Evolutionary conservation across 2,113 vertebrate species (phyloP), one percentile per base, ranked within the genome.

Genomic region (Gymnarchus niloticus): DNA sequence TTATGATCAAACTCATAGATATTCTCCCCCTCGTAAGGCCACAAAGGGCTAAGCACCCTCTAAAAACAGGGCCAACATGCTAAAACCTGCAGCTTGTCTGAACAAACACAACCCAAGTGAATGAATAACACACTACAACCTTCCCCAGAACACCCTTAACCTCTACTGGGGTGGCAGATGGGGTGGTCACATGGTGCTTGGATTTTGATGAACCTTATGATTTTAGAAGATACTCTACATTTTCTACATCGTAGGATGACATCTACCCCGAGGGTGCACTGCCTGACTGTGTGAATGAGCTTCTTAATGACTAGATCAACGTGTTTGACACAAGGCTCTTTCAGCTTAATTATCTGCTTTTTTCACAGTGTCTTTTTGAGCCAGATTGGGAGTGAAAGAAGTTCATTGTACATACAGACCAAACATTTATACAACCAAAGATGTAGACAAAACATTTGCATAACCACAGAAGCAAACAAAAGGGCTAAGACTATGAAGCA

Each of bases 331-430:
- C 98, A 99, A 1, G 98, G 98, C 90, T 97, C 96, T 94, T 99
- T 99, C 95, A 99, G 96, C 95, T 99, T 99, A 91, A 99, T 96
- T 93, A 99, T 94, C 94, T 99, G 98, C 95, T 99, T 99, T n/a
- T 95, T 99, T 99, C 90, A 99, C 98, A 83, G 99, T 99, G 93
- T 97, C 97, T 93, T 99, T 97, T 93, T 99, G 99, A 0, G 98
- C 98, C 96, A 99, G 81, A 92, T 99, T 97, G 2, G 98, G 98
- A 37, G 98, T 99, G 95, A 99, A 99, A 85, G n/a, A 99, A 96
- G 92, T 97, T 97, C 56, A 97, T 99, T 96, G 97, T 99, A 91
- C 90, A 89, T 28, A 83, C n/a, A 83, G 33, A 37, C 41, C 44
- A 41, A 23, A 86, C 33, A 54, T 54, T 25, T 17, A 44, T 33